Base-by-base conservation (phyloP, 2,797 vertebrate species). In the Helicolenus hilgendorfi region DNA sequence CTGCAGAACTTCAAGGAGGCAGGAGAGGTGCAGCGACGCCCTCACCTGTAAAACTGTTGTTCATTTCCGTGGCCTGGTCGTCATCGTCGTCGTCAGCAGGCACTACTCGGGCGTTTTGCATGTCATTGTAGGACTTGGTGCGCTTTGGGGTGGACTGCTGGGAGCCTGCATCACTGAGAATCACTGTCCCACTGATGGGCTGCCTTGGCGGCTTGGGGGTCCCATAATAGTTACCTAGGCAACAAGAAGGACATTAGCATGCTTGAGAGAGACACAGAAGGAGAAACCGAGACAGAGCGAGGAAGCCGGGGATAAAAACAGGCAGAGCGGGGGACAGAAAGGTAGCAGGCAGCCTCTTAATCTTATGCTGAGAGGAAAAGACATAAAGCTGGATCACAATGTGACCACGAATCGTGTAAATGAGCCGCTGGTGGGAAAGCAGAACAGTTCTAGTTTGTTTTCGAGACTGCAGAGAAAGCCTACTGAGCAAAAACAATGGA, bases 191-290 rank as follows among this genome's bases (percentile, higher is more conserved):
- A 96, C 97, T 97, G 98, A 97, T 95, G 97, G 98, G 98, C 96
- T 99, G 98, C 98, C 97, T 98, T 81, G 98, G 98, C 95, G 98
- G 99, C 97, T 99, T 99, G 97, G 98, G 98, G 83, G 99, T 99
- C 98, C 99, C 99, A 99, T 99, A 99, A 98, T 99, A 99, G 98
- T 99, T 99, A 98, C 99, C 99, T 99, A 98, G 98, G 98, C 96
- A 98, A 99, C 97, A 96, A 97, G 97, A 96, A 97, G 89, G 95
- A 97, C 96, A 98, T 98, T 98, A 98, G 97, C 97, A 98, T 98
- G 96, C 97, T 98, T 93, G 92, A 95, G 93, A 96, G 92, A 95
- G 95, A 95, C 84, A 93, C 85, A 88, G 86, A 80, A 81, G 33
- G 86, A 91, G 84, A 89, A 89, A 83, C 60, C 3, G 79, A 86